Percentiles rank a stretch among this genome's conserved stretches.
These are phyloP conservation scores for Nephrotoma guestfalica DNA, from an alignment of 2,888 invertebrate genomes.

Conservation along the genomic window DNA sequence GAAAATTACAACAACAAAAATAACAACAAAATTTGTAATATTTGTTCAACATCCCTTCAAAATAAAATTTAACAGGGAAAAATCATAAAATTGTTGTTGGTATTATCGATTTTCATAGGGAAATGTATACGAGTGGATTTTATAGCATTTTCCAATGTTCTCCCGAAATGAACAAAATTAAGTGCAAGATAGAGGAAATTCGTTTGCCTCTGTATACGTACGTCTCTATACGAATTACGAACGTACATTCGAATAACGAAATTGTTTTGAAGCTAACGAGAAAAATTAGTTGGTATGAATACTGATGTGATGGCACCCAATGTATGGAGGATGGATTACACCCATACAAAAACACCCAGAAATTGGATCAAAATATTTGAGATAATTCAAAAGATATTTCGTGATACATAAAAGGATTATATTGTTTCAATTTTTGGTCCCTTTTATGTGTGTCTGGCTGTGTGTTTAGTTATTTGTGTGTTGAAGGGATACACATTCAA, in stretches of 20 bases:
- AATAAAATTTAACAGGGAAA: neutral
- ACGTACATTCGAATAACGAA: neutral
- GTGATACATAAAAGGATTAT: neutral
- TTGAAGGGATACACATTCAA: neutral
- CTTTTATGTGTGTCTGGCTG: neutral
- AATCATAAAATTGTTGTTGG: neutral
- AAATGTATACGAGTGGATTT: neutral
- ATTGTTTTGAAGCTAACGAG: neutral
- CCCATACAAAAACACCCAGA: neutral
- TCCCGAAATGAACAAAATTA: neutral
- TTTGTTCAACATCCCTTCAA: neutral
- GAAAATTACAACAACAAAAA: neutral
- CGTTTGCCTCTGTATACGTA: neutral
- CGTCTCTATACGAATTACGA: neutral
- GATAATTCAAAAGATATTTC: neutral
- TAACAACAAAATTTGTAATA: neutral
- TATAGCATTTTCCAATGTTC: neutral
- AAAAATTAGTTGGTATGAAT: neutral
- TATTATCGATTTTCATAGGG: neutral
- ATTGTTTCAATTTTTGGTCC: neutral
- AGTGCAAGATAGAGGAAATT: neutral
- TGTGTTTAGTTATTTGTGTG: neutral
- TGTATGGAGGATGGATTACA: neutral
- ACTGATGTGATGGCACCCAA: neutral
- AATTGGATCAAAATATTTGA: neutral